Evolutionary conservation across 2,113 vertebrate genomes (phyloP), one percentile per base, ranked within the genome.

Genomic region (Serranochromis macrocephalus): DNA sequence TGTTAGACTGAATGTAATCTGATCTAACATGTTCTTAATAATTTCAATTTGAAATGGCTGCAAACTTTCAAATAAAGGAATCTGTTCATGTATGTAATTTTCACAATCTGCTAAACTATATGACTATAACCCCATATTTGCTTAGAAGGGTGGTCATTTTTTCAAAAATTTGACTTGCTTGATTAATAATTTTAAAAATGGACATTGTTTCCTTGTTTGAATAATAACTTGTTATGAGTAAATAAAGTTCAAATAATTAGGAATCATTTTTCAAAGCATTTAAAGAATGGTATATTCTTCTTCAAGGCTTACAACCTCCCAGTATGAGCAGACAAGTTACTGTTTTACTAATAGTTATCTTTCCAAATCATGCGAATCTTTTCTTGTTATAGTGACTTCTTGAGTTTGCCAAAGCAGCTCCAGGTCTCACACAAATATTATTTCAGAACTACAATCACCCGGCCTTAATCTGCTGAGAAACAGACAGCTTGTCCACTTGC

Each of bases 121-220:
- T 19, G 29, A 78, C 7, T 33, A 49, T 13, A 78, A 49, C 16
- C 16, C 45, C 16, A 47, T 49, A 75, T 75, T 19, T 75, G 2
- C 49, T 19, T 31, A 47, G 24, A 75, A 75, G 0, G 6, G 16
- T 12, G 21, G 7, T 47, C 40, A 2, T 49, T 49, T 12, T 1
- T 0, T 33, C 0, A 1, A 29, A 45, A 7, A 47, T 0, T 3
- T 12, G 42, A 17, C 42, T 31, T 78, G 26, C 11, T 19, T 49
- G 24, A 31, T 49, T 31, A 75, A 78, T 29, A 40, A 4, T 40
- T 75, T 45, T 47, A 1, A 49, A 11, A 19, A 49, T 49, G 24
- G 0, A 47, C 26, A 19, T 49, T 1, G 6, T 75, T 75, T 75
- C 26, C 42, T 31, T 49, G 42, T 31, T 29, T 75, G 42, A 75